Percentiles rank a stretch among this genome's conserved stretches.
Evolutionary conservation across 2,113 vertebrate genomes (phyloP).

Genomic region (Dicaeum eximium): DNA sequence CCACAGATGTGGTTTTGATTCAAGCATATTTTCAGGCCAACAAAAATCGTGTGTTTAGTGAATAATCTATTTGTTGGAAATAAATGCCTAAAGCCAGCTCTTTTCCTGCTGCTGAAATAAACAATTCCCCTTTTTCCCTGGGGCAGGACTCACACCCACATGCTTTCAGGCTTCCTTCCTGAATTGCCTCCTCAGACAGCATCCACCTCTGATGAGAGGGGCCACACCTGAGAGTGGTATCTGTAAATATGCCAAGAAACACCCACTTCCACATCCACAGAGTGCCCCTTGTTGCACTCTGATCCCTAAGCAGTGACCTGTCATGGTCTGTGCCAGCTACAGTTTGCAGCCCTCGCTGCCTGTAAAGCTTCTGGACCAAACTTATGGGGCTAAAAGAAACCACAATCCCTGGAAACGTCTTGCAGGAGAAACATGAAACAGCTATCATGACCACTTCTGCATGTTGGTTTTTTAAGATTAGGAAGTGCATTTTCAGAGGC

Average conservation of each 20-base stretch:
- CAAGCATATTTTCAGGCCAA: slow-evolving; percentile 16
- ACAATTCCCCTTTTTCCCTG: slow-evolving; percentile 34
- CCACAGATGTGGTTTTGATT: neutral
- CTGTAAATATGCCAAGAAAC: neutral
- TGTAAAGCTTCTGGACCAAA: neutral
- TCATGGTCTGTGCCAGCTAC: neutral
- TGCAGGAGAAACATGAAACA: neutral
- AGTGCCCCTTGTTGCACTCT: neutral
- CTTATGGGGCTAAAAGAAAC: neutral
- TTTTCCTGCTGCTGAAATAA: slow-evolving; percentile 39
- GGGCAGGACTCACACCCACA: slow-evolving; percentile 37
- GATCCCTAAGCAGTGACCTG: neutral
- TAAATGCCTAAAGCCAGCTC: slow-evolving; percentile 5
- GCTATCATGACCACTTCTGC: neutral
- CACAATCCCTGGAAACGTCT: neutral
- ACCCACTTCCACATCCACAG: slow-evolving; percentile 1
- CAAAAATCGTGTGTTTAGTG: neutral
- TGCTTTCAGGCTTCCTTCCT: slow-evolving; percentile 41
- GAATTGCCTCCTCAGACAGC: slow-evolving; percentile 13
- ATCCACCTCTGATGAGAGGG: neutral
- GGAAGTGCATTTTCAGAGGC: neutral
- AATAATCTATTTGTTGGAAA: slow-evolving; percentile 54
- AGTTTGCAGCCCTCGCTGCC: neutral
- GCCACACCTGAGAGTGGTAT: slow-evolving; percentile 57
- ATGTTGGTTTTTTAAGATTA: neutral